Evolutionary conservation across 1,140 invertebrate genomes (phyloP).

Genomic region (Bathynomus jamesi): DNA sequence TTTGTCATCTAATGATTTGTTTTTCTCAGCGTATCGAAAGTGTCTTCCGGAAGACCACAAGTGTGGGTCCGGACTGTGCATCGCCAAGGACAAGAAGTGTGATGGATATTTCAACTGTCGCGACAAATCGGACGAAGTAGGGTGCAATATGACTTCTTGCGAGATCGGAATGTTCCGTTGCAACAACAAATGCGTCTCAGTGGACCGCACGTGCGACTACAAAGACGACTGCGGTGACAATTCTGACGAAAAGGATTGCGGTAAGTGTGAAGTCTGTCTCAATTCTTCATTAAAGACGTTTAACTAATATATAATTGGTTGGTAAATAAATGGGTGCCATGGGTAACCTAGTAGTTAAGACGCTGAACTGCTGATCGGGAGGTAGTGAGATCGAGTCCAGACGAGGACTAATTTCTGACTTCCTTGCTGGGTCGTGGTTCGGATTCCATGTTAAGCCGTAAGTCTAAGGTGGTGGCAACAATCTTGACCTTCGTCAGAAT

Average conservation of each 20-base stretch:
- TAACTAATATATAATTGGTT: conserved; percentile 1
- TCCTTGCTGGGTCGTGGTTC: too few species aligned
- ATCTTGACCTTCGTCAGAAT: too few species aligned
- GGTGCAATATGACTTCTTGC: conserved; percentile 49
- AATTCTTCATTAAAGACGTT: background rate
- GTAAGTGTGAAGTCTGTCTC: conserved; percentile 49
- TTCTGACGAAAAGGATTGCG: conserved; percentile 77
- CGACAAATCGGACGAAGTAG: conserved; percentile 74
- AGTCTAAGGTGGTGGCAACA: too few species aligned
- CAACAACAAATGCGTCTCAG: conserved; percentile 74
- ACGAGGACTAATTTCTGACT: too few species aligned
- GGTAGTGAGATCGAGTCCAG: too few species aligned
- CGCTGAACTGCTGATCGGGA: too few species aligned
- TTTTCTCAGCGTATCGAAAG: conserved; percentile 67
- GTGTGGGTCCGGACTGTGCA: conserved; percentile 68
- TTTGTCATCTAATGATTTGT: too few species aligned
- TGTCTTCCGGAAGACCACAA: conserved; percentile 75
- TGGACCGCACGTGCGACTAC: conserved; percentile 73
- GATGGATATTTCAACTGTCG: conserved; percentile 83
- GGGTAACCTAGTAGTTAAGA: too few species aligned
- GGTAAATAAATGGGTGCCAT: too few species aligned
- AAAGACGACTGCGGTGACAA: conserved; percentile 82
- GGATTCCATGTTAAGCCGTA: too few species aligned
- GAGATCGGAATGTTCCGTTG: conserved; percentile 77
- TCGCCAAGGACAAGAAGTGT: conserved; percentile 76